phyloP scores from a whole-genome alignment of 2,888 invertebrate genomes.

The Scaptomyza tumidula region DNA sequence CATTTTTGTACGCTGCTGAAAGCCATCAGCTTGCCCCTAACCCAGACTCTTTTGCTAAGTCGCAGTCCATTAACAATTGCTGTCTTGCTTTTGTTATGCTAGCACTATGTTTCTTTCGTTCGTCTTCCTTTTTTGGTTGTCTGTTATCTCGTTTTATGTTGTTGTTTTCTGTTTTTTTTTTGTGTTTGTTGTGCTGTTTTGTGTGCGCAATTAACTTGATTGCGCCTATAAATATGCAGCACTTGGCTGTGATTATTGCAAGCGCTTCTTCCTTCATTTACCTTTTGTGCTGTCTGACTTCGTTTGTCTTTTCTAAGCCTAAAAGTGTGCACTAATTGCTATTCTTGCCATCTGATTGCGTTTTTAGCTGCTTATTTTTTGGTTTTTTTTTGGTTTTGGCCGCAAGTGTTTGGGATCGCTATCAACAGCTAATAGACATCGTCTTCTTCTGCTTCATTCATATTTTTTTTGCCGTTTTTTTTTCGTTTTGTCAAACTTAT shows the following conservation, averaged over 20 bases:
- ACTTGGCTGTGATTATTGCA: constrained; percentile 78
- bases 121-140: constrained; percentile 11
- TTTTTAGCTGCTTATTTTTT: neutral
- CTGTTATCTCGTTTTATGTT: constrained; percentile 31
- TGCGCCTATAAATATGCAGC: constrained; percentile 81
- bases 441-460: constrained; percentile 11
- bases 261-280: constrained; percentile 50
- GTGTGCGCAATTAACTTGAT: constrained; percentile 77
- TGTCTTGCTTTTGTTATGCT: constrained; percentile 34
- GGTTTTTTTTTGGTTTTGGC: neutral
- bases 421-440: constrained; percentile 68
- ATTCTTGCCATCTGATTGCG: constrained; percentile 67
- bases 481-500: neutral
- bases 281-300: constrained; percentile 27
- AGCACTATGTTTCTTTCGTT: constrained; percentile 6
- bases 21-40: neutral
- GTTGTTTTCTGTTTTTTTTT: constrained; percentile 19
- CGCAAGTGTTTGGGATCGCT: constrained; percentile 49
- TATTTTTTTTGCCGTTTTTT: neutral
- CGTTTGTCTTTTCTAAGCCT: constrained; percentile 36
- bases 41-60: constrained; percentile 16
- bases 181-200: constrained; percentile 16
- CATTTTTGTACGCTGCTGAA: constrained; percentile 1
- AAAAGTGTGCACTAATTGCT: constrained; percentile 72
- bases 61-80: constrained; percentile 53